Conservation (phyloP, 1,140 invertebrate genomes). For the Laupala kohalensis region DNA sequence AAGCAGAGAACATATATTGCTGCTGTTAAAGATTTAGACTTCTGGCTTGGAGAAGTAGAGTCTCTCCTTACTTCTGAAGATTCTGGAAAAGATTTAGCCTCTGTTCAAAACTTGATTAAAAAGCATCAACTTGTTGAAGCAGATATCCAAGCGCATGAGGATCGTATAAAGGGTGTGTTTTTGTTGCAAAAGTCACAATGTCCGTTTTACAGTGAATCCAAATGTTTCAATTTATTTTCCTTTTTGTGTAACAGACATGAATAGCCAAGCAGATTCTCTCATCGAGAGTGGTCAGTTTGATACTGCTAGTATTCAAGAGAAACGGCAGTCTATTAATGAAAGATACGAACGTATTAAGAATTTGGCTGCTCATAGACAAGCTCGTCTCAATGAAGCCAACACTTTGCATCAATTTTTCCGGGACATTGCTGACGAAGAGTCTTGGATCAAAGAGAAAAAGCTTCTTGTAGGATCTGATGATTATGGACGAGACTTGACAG, state of each 20-base stretch:
- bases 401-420: slow-evolving; percentile 98
- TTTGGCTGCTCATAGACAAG: slow-evolving; percentile 79
- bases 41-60: slow-evolving; percentile 99
- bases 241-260: slow-evolving; percentile 53
- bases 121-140: slow-evolving; percentile 98
- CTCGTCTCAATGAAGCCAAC: slow-evolving; percentile 85
- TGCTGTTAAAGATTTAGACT: slow-evolving; percentile 98
- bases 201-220: slow-evolving; percentile 1
- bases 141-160: slow-evolving; percentile 90
- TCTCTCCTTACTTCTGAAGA: slow-evolving; percentile 93
- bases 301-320: slow-evolving; percentile 81
- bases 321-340: slow-evolving; percentile 84
- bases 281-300: slow-evolving; percentile 93
- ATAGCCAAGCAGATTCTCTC: slow-evolving; percentile 82
- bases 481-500: slow-evolving; percentile 94
- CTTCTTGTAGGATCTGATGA: slow-evolving; percentile 93
- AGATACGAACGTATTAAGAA: slow-evolving; percentile 87
- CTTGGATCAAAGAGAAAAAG: slow-evolving; percentile 99
- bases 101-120: slow-evolving; percentile 98
- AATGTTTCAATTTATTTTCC: not conserved
- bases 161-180: slow-evolving; percentile 71
- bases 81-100: slow-evolving; percentile 93
- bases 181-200: no score
- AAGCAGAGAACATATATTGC: slow-evolving; percentile 98
- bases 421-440: slow-evolving; percentile 98